phyloP scores from a whole-genome alignment of 2,797 vertebrate genomes.

The Lophius americanus region DNA sequence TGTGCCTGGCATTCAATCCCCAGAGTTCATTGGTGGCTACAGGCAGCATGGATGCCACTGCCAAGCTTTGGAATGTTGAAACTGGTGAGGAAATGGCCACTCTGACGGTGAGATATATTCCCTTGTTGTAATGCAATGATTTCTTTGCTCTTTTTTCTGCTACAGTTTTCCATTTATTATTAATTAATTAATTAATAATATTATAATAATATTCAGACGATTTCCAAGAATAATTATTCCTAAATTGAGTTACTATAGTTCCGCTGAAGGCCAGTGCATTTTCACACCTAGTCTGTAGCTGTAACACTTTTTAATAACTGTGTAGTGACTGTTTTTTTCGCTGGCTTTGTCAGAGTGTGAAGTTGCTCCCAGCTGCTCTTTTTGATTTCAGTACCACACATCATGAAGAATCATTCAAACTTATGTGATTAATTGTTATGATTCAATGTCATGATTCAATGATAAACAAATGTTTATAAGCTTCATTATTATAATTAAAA shows the following conservation, averaged over 20 bases:
- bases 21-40: conserved; percentile 94
- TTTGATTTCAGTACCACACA: conserved; percentile 15
- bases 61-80: conserved; percentile 91
- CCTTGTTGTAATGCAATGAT: neutral
- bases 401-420: conserved; percentile 29
- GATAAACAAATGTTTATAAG: too few relatives aligned
- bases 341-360: conserved; percentile 26
- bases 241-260: neutral
- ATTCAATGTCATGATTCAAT: too few relatives aligned
- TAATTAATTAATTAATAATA: conserved; percentile 10
- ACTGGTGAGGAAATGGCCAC: conserved; percentile 88
- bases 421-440: neutral
- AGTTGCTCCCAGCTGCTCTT: conserved; percentile 20
- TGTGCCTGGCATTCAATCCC: conserved; percentile 94
- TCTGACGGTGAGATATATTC: conserved; percentile 79
- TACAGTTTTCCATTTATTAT: conserved; percentile 18
- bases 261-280: neutral
- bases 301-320: conserved; percentile 22
- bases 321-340: conserved; percentile 30
- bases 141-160: neutral
- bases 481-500: neutral
- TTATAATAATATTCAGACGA: neutral
- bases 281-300: conserved; percentile 8
- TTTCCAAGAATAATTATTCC: conserved; percentile 12
- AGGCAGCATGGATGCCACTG: conserved; percentile 93